phyloP scores from a whole-genome alignment of 2,797 vertebrate species.

The Takifugu rubripes region DNA sequence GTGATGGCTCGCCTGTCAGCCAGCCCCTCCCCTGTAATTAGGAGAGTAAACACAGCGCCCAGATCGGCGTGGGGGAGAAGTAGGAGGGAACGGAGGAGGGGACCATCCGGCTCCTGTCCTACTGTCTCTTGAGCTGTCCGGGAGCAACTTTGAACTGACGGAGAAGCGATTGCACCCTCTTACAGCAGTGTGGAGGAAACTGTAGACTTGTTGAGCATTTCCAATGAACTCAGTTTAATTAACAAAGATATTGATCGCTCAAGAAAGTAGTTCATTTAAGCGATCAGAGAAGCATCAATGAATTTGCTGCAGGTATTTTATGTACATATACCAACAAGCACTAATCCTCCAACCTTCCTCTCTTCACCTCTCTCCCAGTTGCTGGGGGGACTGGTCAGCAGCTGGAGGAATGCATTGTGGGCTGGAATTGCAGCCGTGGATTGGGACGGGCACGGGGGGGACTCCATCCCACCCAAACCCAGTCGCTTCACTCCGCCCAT shows the following conservation, averaged over 20 bases:
- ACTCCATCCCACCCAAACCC: conserved; percentile 44
- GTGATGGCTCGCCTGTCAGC: conserved; percentile 79
- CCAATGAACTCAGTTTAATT: conserved; percentile 15
- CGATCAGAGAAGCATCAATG: background rate
- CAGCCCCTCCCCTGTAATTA: conserved; percentile 98
- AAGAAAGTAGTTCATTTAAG: background rate
- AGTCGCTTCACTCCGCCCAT: conserved; percentile 54
- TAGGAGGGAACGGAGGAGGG: conserved; percentile 65
- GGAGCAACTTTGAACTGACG: conserved; percentile 50
- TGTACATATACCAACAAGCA: conserved; percentile 1
- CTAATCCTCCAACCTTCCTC: conserved; percentile 41
- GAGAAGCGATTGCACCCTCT: conserved; percentile 26
- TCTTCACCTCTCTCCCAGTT: conserved; percentile 75
- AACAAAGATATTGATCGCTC: conserved; percentile 12
- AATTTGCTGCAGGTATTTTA: background rate
- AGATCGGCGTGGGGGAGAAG: conserved; percentile 63
- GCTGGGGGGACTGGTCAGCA: conserved; percentile 66
- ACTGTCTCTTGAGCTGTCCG: conserved; percentile 82
- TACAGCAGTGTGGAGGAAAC: conserved; percentile 26
- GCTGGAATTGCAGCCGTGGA: conserved; percentile 60
- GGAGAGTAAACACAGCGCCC: conserved; percentile 91
- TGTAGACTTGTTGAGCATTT: conserved; percentile 16
- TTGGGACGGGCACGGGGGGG: conserved; percentile 53
- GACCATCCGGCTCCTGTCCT: conserved; percentile 67
- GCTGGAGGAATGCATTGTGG: conserved; percentile 67